phyloP scores from a whole-genome alignment of 1,140 invertebrate genomes.

The Cyphomyrmex costatus region DNA sequence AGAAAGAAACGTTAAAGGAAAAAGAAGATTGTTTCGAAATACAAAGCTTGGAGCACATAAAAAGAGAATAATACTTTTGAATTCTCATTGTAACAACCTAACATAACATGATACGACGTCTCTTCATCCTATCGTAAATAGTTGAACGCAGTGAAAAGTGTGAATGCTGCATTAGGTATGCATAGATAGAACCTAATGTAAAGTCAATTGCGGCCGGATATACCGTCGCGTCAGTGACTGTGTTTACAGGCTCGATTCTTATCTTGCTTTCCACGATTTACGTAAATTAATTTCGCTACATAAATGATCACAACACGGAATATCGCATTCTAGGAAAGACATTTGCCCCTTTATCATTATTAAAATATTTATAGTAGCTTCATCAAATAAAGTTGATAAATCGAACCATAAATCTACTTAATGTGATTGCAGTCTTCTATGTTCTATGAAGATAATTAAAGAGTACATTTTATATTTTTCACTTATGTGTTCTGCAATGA shows the following conservation, averaged over 20 bases:
- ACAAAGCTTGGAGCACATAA: neutral
- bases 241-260: conserved; percentile 33
- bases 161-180: conserved; percentile 48
- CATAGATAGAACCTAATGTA: conserved; percentile 14
- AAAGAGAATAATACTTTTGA: neutral
- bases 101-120: neutral
- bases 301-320: neutral
- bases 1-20: neutral
- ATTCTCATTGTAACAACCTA: conserved; percentile 4
- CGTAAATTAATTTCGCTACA: conserved; percentile 20
- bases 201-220: neutral
- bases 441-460: neutral
- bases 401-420: neutral
- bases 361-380: neutral
- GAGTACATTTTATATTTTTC: neutral
- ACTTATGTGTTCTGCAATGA: neutral
- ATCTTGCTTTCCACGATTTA: conserved; percentile 43
- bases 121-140: conserved; percentile 13
- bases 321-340: neutral
- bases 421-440: neutral
- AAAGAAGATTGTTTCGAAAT: conserved; percentile 2
- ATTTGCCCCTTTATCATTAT: neutral
- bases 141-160: conserved; percentile 55
- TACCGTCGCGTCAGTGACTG: conserved; percentile 6
- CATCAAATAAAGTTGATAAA: neutral